phyloP scores from a whole-genome alignment of 2,113 vertebrate genomes.

The Zootoca vivipara region DNA sequence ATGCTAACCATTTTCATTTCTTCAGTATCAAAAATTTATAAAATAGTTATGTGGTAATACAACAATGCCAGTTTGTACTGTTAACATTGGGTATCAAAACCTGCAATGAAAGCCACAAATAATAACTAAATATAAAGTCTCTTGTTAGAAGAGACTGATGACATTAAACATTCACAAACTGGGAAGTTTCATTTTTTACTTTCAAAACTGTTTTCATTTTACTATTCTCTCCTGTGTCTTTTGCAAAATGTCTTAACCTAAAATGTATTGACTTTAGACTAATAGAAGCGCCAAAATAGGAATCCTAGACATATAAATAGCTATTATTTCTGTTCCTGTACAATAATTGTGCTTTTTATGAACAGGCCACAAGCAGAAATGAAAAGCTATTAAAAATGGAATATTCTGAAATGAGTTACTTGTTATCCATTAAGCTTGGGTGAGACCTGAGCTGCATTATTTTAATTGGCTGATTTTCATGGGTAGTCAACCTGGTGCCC shows the following conservation, averaged over 20 bases:
- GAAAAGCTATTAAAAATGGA: background rate
- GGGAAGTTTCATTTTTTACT: background rate
- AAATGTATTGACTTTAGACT: background rate
- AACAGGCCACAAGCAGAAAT: background rate
- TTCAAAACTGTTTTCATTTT: background rate
- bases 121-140: accelerated
- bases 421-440: background rate
- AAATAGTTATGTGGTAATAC: background rate
- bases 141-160: background rate
- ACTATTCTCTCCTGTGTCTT: background rate
- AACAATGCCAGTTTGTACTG: background rate
- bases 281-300: background rate
- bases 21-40: too few relatives aligned
- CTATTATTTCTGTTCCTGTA: background rate
- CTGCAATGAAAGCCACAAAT: background rate
- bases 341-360: background rate
- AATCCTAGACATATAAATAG: background rate
- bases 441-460: background rate
- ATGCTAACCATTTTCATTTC: background rate
- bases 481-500: too few relatives aligned
- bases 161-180: background rate
- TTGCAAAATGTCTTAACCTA: background rate
- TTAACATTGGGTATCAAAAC: background rate
- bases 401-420: background rate
- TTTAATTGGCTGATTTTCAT: background rate